These are phyloP conservation scores for Exaiptasia diaphana DNA, from an alignment of 64 coral and sea anemone genomes.

Conservation along the genomic window DNA sequence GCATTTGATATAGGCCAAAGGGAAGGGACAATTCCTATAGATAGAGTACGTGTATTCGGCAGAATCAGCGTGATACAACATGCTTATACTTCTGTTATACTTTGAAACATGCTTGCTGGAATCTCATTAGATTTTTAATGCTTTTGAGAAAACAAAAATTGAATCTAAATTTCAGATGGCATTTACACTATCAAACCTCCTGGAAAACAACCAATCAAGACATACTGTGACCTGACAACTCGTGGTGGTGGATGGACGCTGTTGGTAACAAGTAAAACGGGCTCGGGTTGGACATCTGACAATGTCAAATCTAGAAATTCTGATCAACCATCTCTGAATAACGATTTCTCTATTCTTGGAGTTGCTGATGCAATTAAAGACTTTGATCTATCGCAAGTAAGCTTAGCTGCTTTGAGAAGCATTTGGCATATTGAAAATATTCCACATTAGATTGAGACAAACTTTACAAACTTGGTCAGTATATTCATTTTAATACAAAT, in stretches of 20 bases:
- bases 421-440: background rate
- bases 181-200: constrained; percentile 62
- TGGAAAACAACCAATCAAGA: constrained; percentile 51
- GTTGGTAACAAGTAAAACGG: constrained; percentile 49
- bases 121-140: background rate
- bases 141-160: background rate
- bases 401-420: background rate
- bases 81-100: background rate
- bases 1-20: background rate
- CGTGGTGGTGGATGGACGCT: constrained; percentile 68
- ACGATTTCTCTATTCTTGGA: constrained; percentile 68
- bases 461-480: background rate
- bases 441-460: background rate
- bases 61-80: background rate
- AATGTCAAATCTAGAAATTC: constrained; percentile 61
- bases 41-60: background rate
- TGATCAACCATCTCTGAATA: constrained; percentile 31
- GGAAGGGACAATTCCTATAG: background rate
- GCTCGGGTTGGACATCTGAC: constrained; percentile 43
- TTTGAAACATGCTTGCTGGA: background rate
- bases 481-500: background rate
- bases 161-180: constrained; percentile 13
- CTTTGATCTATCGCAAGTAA: constrained; percentile 56
- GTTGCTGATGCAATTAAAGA: constrained; percentile 70
- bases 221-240: constrained; percentile 63